Percentiles rank a stretch among this genome's conserved stretches.
These are phyloP conservation scores for Drosophila seguyi DNA, from an alignment of 1,140 invertebrate genomes.

Conservation along the genomic window DNA sequence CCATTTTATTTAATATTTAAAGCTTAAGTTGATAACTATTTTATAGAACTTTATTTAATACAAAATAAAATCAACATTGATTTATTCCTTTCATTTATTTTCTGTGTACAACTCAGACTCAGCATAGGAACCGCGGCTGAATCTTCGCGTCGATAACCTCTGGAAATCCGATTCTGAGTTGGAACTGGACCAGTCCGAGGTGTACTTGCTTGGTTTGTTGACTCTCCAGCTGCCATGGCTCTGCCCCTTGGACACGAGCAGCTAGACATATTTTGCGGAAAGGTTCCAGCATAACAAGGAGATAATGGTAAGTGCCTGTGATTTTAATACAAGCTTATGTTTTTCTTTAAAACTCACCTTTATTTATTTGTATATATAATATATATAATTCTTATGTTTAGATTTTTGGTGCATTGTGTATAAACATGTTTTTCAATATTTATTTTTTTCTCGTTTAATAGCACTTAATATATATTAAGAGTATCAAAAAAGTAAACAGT, in stretches of 20 bases:
- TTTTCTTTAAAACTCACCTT: constrained; percentile 9
- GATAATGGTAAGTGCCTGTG: neutral
- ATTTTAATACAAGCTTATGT: neutral
- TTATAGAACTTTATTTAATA: too few relatives aligned
- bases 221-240: neutral
- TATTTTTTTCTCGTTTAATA: neutral
- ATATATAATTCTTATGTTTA: too few relatives aligned
- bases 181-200: constrained; percentile 14
- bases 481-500: neutral
- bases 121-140: neutral
- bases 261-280: constrained; percentile 15
- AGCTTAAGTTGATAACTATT: too few relatives aligned
- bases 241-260: constrained; percentile 18
- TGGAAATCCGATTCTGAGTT: constrained; percentile 1
- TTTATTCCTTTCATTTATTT: neutral
- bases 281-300: neutral
- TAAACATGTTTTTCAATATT: neutral
- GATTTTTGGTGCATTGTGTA: neutral
- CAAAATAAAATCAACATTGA: too few relatives aligned
- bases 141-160: constrained; percentile 30
- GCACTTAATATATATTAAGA: neutral
- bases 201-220: constrained; percentile 34
- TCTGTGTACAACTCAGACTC: neutral
- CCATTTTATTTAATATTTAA: too few relatives aligned
- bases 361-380: neutral